These are phyloP conservation scores for Carduelis carduelis DNA, from an alignment of 2,797 vertebrate species.

Conservation along the genomic window DNA sequence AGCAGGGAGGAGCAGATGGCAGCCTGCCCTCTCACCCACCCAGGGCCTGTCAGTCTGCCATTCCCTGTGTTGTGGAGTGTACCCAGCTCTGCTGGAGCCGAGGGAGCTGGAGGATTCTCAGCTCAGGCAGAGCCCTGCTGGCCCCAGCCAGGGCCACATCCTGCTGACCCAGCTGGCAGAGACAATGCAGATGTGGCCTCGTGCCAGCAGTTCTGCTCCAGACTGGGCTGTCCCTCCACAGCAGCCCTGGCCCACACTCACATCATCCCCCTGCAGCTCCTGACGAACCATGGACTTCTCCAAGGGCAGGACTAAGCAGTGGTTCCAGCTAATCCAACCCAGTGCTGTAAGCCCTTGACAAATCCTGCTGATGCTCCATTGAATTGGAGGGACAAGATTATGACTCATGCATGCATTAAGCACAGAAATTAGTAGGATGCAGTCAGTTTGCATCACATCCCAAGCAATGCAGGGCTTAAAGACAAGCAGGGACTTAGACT, in stretches of 20 bases:
- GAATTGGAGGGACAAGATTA: background rate
- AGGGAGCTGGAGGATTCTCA: background rate
- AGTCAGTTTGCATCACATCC: background rate
- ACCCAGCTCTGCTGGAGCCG: accelerated
- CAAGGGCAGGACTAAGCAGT: background rate
- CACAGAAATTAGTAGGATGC: background rate
- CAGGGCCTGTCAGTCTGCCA: background rate
- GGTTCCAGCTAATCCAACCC: background rate
- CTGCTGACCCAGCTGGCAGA: too few species aligned
- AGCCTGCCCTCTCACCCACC: background rate
- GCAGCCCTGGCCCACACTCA: background rate
- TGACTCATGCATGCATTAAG: background rate
- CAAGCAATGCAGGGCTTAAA: background rate
- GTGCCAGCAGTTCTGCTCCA: too few species aligned
- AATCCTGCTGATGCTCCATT: background rate
- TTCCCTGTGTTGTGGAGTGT: background rate
- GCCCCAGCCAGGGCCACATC: too few species aligned
- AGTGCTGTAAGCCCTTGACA: background rate
- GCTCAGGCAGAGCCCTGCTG: too few species aligned
- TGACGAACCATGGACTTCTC: background rate
- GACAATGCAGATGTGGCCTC: too few species aligned
- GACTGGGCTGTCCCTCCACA: background rate
- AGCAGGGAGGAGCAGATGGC: background rate
- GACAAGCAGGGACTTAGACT: background rate
- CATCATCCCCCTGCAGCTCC: background rate